These are phyloP conservation scores for Torymus texanus DNA, from an alignment of 2,888 invertebrate genomes.

Conservation along the genomic window DNA sequence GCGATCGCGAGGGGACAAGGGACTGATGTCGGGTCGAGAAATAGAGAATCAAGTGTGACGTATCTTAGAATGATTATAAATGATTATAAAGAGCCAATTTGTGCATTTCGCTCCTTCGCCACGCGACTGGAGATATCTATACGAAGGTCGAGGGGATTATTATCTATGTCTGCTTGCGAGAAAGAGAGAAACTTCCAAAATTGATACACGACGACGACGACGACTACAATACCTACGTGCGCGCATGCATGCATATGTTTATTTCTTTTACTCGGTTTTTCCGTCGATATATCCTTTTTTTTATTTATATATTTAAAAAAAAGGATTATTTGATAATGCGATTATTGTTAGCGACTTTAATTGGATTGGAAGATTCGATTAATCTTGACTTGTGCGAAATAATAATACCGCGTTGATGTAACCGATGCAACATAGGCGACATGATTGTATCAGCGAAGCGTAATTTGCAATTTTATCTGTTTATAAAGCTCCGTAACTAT, in stretches of 20 bases:
- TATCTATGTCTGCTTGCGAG: too few species aligned
- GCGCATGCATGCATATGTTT: background rate
- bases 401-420: constrained; percentile 9
- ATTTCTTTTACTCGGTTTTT: constrained; percentile 22
- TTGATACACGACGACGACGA: too few species aligned
- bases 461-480: constrained; percentile 9
- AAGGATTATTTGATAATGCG: constrained; percentile 1
- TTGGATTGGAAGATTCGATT: constrained; percentile 30
- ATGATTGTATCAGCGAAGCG: background rate
- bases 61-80: too few species aligned
- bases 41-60: too few species aligned
- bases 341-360: constrained; percentile 45
- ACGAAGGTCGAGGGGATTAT: too few species aligned
- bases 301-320: constrained; percentile 12
- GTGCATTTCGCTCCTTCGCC: too few species aligned
- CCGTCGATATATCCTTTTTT: constrained; percentile 25
- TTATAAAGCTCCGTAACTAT: background rate
- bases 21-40: too few species aligned
- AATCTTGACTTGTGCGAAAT: constrained; percentile 17
- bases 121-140: too few species aligned
- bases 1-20: too few species aligned
- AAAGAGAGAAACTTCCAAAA: too few species aligned
- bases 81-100: too few species aligned
- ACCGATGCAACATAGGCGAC: constrained; percentile 2
- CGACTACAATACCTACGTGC: too few species aligned